phyloP scores from a whole-genome alignment of 2,888 invertebrate species.

The Cylindroiulus punctatus region DNA sequence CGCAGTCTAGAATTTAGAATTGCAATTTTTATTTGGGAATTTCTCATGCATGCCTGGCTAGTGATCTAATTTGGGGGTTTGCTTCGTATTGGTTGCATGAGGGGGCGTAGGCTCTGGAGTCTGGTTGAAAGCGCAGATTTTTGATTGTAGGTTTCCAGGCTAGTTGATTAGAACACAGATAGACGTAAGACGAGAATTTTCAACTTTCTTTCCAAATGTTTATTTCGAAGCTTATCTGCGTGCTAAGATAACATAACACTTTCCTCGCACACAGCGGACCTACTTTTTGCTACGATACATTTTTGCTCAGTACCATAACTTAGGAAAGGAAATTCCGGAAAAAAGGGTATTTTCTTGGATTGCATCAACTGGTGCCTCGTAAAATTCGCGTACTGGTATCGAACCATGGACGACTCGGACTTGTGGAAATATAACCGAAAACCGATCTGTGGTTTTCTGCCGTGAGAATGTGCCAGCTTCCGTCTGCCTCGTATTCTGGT shows the following conservation, averaged over 20 bases:
- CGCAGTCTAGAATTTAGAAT: slow-evolving; percentile 8
- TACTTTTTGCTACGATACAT: slow-evolving; percentile 31
- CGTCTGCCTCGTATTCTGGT: neutral
- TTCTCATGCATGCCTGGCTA: slow-evolving; percentile 37
- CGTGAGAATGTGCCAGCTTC: neutral
- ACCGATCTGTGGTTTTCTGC: neutral
- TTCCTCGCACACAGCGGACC: neutral
- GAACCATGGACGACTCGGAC: slow-evolving; percentile 10
- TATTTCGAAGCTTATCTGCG: slow-evolving; percentile 44
- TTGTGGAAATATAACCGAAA: neutral
- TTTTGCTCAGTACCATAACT: neutral
- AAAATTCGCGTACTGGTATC: neutral
- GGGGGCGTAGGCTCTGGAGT: slow-evolving; percentile 36
- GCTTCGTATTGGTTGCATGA: slow-evolving; percentile 44
- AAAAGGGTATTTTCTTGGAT: neutral
- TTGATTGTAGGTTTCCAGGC: slow-evolving; percentile 47
- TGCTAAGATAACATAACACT: slow-evolving; percentile 47
- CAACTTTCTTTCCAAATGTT: slow-evolving; percentile 44
- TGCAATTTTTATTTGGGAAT: slow-evolving; percentile 40
- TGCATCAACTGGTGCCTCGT: slow-evolving; percentile 1
- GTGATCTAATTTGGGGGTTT: slow-evolving; percentile 44
- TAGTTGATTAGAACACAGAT: slow-evolving; percentile 43
- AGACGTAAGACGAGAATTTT: slow-evolving; percentile 41
- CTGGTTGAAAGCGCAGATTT: slow-evolving; percentile 43
- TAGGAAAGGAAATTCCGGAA: neutral